Base-by-base conservation (phyloP, 1,140 invertebrate species). In the Argopecten irradians region DNA sequence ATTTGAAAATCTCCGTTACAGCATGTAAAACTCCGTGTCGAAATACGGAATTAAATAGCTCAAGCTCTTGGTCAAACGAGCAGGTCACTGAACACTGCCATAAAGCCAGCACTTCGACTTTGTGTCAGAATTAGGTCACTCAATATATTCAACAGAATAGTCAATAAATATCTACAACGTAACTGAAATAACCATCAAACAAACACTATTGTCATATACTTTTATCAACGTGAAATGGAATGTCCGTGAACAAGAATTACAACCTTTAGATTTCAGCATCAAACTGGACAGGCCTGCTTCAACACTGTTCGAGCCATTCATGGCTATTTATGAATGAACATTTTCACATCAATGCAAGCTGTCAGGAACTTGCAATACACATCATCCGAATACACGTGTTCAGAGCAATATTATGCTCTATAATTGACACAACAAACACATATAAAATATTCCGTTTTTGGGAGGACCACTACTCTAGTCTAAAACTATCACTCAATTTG, bases 401-500 rank as follows among this genome's bases (percentile, higher is more conserved):
- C 55, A 22, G 13, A 71, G 55, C 55, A 71, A 71, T 28, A 71
- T 71, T 28, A 71, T 71, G 55, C 55, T n/a, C n/a, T 5, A 71
- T 71, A 71, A 3, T 28, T n/a, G 28, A 71, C 55, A 28, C 1
- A 71, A 16, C 28, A 71, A 71, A 71, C 13, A 71, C 55, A n/a
- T 28, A 71, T 71, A 28, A 71, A 71, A 71, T 71, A 71, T n/a
- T n/a, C 55, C n/a, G 16, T 71, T 22, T 28, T 71, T 71, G 11
- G 55, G 8, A 28, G 55, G 55, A 71, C 55, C 55, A 71, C 55
- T 71, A 71, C 14, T 5, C 7, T n/a, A n/a, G 55, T 71, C 55
- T 71, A 71, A 71, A 71, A 71, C 55, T 71, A 71, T 71, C 55
- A 71, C 55, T 71, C 55, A 71, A 71, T 71, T 71, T 71, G 55